Base-by-base conservation (phyloP, 1,140 invertebrate species). In the Littorina saxatilis region DNA sequence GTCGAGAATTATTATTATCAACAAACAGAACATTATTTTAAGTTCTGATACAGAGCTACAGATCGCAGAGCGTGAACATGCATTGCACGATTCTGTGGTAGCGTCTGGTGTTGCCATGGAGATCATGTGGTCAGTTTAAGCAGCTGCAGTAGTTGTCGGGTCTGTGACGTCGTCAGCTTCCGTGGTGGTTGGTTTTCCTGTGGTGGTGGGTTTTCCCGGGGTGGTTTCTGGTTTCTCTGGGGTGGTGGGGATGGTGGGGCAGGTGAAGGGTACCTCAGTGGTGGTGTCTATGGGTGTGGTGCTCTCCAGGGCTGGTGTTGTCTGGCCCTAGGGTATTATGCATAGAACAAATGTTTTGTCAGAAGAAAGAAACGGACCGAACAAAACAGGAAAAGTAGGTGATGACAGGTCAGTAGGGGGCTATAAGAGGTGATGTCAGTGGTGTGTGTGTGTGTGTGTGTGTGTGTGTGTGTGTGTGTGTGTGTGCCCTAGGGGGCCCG, bases 291-390 rank as follows among this genome's bases (percentile, higher is more conserved):
- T 37, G 29, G 29, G 29, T 35, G 66, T 29, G 17, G 72, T 52
- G 2, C 86, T 91, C 61, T 81, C 85, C 32, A 78, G 90, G 0
- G 72, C 88, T 61, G 89, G 91, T 23, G 61, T 89, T 13, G 82
- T 84, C 27, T 88, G 84, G 82, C 88, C 87, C n/a, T n/a, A 86
- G 11, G 82, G 20, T n/a, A 17, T 35, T 0, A 75, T 15, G 27
- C 20, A 40, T 17, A 39, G 15, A 3, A 5, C 13, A 17, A 74
- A 20, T 17, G 9, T 29, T 32, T 32, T 35, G 52, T 23, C 47
- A 47, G 2, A 17, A 40, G 27, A 72, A 23, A 80, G 43, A 27
- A 68, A 61, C n/a, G n/a, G n/a, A n/a, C n/a, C n/a, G n/a, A n/a
- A n/a, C n/a, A n/a, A n/a, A n/a, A n/a, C n/a, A 29, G n/a, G 40